Conservation (phyloP, 2,113 vertebrate genomes). For the Rattus norvegicus region GRCr8 NC_086028.1:66696501-66697000, state of each 20-base stretch:
- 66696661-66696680: background rate
- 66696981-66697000: background rate
- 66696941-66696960: background rate
- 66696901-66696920: background rate
- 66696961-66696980: too few relatives aligned
- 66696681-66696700: background rate
- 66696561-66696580: accelerated
- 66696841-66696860: background rate
- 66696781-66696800: accelerated
- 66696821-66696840: background rate
- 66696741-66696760: background rate
- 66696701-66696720: background rate
- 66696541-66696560: background rate
- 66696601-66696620: background rate
- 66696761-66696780: background rate
- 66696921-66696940: background rate
- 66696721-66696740: background rate
- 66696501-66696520: background rate
- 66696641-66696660: background rate
- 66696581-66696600: too few relatives aligned
- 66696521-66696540: background rate
- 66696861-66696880: background rate
- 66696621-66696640: background rate
- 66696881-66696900: background rate
- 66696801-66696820: background rate